Evolutionary conservation across 1,140 invertebrate genomes (phyloP).

Genomic region (Caerostris extrusa): DNA sequence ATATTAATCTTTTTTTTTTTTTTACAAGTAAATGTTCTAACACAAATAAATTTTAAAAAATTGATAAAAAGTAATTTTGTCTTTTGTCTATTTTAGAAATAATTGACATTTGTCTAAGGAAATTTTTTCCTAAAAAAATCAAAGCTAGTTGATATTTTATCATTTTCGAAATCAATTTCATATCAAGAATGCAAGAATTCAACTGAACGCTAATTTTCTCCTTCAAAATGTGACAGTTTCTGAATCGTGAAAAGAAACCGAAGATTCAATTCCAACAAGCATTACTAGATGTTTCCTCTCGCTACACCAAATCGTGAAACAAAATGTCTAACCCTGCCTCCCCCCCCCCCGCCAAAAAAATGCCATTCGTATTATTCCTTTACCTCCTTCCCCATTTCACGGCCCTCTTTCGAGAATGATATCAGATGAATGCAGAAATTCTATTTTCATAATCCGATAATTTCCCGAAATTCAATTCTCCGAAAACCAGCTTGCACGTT

Average conservation of each 20-base stretch:
- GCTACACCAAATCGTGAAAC: background rate
- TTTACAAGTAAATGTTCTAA: no score
- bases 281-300: background rate
- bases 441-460: constrained; percentile 65
- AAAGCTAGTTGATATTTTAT: no score
- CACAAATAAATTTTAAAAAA: no score
- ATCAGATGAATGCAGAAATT: constrained; percentile 50
- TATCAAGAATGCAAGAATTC: no score
- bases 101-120: no score
- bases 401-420: background rate
- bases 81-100: no score
- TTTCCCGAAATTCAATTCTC: constrained; percentile 62
- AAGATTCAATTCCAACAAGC: background rate
- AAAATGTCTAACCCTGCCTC: no score
- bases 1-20: no score
- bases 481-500: background rate
- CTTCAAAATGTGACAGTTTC: background rate
- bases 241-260: background rate
- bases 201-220: background rate
- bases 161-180: no score
- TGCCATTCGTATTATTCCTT: background rate
- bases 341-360: no score
- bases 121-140: no score
- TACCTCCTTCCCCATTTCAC: background rate
- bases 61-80: no score